Base-by-base conservation (phyloP, 2,888 invertebrate genomes). In the Lycocerus yunnanus region DNA sequence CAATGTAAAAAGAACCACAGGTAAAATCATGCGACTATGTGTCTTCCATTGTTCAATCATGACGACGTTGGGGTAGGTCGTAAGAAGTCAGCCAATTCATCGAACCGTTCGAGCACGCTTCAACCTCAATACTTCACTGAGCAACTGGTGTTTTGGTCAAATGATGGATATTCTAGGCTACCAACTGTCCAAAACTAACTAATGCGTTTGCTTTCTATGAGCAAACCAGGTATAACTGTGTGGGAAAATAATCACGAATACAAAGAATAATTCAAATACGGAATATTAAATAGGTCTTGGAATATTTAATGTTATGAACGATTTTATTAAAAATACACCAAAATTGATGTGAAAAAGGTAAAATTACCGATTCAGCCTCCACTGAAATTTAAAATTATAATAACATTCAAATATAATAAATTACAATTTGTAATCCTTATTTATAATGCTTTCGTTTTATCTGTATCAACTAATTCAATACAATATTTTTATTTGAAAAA, bases 21-120 rank as follows among this genome's bases (percentile, higher is more conserved):
- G 84, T 84, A 84, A 84, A 83, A 79, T 77, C 74, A 73, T 76
- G 77, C 75, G 76, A 80, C 78, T 77, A 78, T 79, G 66, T 77
- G 74, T 72, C 79, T 75, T 76, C 79, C 82, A 84, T 85, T 85
- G 85, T 85, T 83, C 84, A 78, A 77, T 76, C 77, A 79, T 80
- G 83, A 82, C 82, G 81, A 80, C 81, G 83, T 85, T 85, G 82
- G 85, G 85, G 85, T 85, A 85, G 85, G 85, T 85, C 83, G 71
- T 81, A 83, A 81, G 79, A 63, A 82, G 72, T 80, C 84, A 83
- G 74, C 27, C 61, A 76, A 80, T 68, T 72, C 66, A 43, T 80
- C 73, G 70, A 66, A 58, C 24, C 73, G 59, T 61, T 71, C 20
- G 66, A 68, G 72, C 71, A 71, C 69, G 66, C 58, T 79, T 58